A percentile compares a stretch with the other conserved stretches of the same genome.
phyloP scores from a whole-genome alignment of 1,140 invertebrate genomes.

The Halictus rubicundus region DNA sequence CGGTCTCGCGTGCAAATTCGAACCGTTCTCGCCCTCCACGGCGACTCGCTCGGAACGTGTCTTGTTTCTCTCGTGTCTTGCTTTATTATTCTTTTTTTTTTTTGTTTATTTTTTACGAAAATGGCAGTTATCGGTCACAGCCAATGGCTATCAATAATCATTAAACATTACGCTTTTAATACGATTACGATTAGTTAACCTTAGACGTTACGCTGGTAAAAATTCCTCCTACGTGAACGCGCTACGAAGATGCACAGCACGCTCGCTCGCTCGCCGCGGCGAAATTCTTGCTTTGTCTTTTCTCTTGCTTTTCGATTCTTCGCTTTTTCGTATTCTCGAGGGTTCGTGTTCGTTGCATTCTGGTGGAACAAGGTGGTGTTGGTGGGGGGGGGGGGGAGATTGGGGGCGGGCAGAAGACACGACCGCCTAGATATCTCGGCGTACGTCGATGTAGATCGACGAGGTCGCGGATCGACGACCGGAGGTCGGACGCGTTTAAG shows the following conservation, averaged over 20 bases:
- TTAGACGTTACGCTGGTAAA: conserved; percentile 48
- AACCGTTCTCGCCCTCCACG: background rate
- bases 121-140: conserved; percentile 82
- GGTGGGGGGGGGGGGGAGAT: too few species aligned
- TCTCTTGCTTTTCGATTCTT: background rate
- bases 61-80: conserved; percentile 53
- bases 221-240: conserved; percentile 38
- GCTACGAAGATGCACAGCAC: conserved; percentile 14
- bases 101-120: conserved; percentile 75
- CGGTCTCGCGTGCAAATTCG: too few species aligned
- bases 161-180: conserved; percentile 67
- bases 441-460: background rate
- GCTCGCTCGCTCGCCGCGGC: background rate
- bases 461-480: background rate
- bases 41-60: conserved; percentile 32
- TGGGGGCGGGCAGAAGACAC: background rate
- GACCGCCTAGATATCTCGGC: background rate
- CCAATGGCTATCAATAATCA: conserved; percentile 79
- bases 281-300: background rate
- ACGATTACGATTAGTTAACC: conserved; percentile 62
- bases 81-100: conserved; percentile 52
- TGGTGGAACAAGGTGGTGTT: background rate
- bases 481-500: background rate
- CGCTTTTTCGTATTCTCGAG: background rate
- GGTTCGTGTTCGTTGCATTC: background rate